These are phyloP conservation scores for Meloe dianella DNA, from an alignment of 2,888 invertebrate species.

Conservation along the genomic window DNA sequence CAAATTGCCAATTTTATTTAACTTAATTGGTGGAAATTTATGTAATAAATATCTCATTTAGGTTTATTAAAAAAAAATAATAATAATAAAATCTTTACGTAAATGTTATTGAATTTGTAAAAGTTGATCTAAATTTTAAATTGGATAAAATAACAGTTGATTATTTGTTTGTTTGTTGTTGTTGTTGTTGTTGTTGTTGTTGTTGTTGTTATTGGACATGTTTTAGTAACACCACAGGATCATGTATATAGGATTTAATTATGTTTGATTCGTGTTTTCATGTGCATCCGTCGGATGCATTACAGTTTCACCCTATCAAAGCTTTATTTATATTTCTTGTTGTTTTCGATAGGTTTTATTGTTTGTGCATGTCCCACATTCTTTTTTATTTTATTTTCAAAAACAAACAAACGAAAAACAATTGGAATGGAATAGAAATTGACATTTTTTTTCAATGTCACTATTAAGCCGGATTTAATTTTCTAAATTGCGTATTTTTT, in stretches of 20 bases:
- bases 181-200: too few species aligned
- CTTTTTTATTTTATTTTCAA: too few species aligned
- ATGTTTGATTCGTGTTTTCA: conserved; percentile 33
- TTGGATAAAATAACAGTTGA: conserved; percentile 1
- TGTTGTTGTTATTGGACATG: conserved; percentile 2
- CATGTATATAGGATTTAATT: conserved; percentile 37
- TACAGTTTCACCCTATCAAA: neutral
- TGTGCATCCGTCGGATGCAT: conserved; percentile 34
- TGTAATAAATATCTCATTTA: too few species aligned
- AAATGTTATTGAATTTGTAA: neutral
- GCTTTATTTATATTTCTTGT: neutral
- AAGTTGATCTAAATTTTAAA: conserved; percentile 22
- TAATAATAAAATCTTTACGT: too few species aligned
- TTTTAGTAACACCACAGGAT: conserved; percentile 32
- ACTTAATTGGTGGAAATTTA: too few species aligned
- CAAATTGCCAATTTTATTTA: too few species aligned
- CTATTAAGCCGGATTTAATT: neutral
- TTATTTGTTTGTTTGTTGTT: conserved; percentile 8
- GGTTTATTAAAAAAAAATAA: too few species aligned
- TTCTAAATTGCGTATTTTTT: neutral
- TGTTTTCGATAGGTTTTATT: neutral
- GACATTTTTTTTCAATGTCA: too few species aligned
- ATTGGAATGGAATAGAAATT: too few species aligned
- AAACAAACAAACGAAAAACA: too few species aligned
- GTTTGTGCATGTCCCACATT: neutral